Base-by-base conservation (phyloP, 2,797 vertebrate species). In the Neostethus bicornis region DNA sequence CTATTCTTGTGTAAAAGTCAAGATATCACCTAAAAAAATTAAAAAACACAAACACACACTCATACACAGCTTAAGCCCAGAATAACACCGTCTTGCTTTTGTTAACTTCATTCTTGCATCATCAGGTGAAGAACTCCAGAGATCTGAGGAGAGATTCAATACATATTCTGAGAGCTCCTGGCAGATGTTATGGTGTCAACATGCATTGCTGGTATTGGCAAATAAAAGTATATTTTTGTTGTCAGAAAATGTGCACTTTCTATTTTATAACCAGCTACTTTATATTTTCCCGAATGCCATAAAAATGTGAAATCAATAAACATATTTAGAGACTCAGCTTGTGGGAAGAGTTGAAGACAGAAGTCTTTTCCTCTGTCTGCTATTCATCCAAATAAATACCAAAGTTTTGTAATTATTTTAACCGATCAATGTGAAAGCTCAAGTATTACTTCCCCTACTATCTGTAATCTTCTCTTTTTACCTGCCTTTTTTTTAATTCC, bases 71-170 rank as follows among this genome's bases (percentile, higher is more conserved):
- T 61, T 0, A 14, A 48, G 73, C 76, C 70, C 60, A 46, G 59
- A 51, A 41, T 1, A 11, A 54, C 31, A 16, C 38, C 4, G 16
- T 61, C 75, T 85, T 85, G 65, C 86, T 43, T 63, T 57, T 42
- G 45, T 49, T 81, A 48, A 12, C 65, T 77, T 79, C 66, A 73
- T 58, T 70, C 63, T 87, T 85, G 75, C 81, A 79, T 86, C 84
- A 86, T 57, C 53, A 43, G 32, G 21, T 54, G 54, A 62, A 50
- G 48, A 56, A 59, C 64, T 51, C 61, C 21, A 31, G 32, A 26
- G 21, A 43, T 19, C 45, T 43, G 8, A 69, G 35, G 59, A 11
- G 19, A 68, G 37, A 7, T 11, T 24, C 20, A 19, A 11, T 5
- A 23, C 42, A 64, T 23, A 12, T 70, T 42, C 25, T 28, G 39